Percentiles rank a stretch among this genome's conserved stretches.
Conservation (phyloP, 2,888 invertebrate species). For the Melanostoma mellinum region DNA sequence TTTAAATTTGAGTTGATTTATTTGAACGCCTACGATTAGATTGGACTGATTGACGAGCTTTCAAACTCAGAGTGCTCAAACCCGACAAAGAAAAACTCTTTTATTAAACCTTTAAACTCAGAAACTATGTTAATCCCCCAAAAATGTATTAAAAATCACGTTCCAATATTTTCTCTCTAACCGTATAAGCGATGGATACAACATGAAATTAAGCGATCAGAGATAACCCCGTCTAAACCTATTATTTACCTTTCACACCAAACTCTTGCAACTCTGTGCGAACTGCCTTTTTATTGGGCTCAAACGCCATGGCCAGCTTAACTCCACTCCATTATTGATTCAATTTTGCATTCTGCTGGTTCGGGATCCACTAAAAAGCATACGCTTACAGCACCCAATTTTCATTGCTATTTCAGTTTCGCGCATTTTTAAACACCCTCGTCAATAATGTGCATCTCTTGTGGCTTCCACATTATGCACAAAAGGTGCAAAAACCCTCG, state of each 20-base stretch:
- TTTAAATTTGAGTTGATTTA: too few relatives aligned
- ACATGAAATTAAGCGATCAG: constrained; percentile 34
- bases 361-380: constrained; percentile 21
- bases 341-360: constrained; percentile 35
- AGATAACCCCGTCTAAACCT: constrained; percentile 39
- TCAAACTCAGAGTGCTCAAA: not conserved
- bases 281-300: not conserved
- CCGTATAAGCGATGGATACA: constrained; percentile 28
- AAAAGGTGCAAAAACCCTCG: not conserved
- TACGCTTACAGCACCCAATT: constrained; percentile 23
- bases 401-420: constrained; percentile 45
- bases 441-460: constrained; percentile 11
- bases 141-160: constrained; percentile 40
- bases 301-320: constrained; percentile 14
- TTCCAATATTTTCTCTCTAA: not conserved
- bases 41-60: too few relatives aligned
- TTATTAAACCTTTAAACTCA: not conserved
- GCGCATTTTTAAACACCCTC: not conserved
- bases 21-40: too few relatives aligned
- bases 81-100: not conserved
- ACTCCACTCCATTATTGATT: constrained; percentile 60
- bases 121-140: not conserved
- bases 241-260: constrained; percentile 61
- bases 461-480: constrained; percentile 27
- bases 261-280: constrained; percentile 18